Conservation (phyloP, 2,888 invertebrate genomes). For the Drosophila diplacantha region DNA sequence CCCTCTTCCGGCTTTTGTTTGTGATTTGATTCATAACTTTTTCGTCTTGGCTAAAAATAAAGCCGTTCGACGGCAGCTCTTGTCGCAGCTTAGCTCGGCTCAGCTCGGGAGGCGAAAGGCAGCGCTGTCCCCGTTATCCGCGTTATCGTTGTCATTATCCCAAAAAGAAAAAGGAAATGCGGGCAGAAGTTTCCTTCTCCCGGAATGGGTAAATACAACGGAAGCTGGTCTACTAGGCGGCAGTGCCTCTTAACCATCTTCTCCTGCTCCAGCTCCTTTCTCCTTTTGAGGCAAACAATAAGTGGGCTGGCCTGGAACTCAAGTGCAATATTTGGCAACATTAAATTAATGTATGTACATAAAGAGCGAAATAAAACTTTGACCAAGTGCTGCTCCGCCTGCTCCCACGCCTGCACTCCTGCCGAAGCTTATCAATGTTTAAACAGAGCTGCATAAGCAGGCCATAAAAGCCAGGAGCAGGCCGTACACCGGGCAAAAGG, state of each 20-base stretch:
- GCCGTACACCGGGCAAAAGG: background rate
- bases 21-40: constrained; percentile 28
- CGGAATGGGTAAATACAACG: constrained; percentile 1
- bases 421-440: constrained; percentile 60
- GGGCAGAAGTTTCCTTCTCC: constrained; percentile 10
- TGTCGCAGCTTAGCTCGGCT: background rate
- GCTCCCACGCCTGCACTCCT: constrained; percentile 22
- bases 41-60: constrained; percentile 33
- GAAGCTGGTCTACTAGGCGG: constrained; percentile 5
- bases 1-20: constrained; percentile 35
- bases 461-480: background rate
- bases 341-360: constrained; percentile 56
- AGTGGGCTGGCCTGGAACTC: constrained; percentile 1
- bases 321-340: constrained; percentile 46
- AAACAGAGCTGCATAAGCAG: constrained; percentile 53
- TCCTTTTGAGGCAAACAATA: constrained; percentile 4
- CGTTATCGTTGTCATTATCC: constrained; percentile 32
- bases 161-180: background rate
- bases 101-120: constrained; percentile 5
- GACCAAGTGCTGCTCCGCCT: constrained; percentile 37
- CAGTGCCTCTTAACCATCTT: background rate
- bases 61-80: constrained; percentile 17
- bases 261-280: background rate
- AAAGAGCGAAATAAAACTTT: constrained; percentile 54
- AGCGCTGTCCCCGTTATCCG: constrained; percentile 18